Percentiles rank a stretch among this genome's conserved stretches.
These are phyloP conservation scores for Pentalonia nigronervosa DNA, from an alignment of 1,140 invertebrate species.

Conservation along the genomic window DNA sequence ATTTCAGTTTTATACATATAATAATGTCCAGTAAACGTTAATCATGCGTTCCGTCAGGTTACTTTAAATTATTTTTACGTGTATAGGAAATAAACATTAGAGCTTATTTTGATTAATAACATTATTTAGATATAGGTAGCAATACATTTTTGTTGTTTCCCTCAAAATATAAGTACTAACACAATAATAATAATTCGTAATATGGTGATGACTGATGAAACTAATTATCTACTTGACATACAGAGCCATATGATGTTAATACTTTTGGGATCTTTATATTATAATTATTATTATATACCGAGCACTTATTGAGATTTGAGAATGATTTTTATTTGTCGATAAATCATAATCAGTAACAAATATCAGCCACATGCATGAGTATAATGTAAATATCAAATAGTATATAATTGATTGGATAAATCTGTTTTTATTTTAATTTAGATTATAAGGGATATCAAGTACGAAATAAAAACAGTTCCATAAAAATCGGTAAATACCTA, in stretches of 20 bases:
- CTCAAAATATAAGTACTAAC: background rate
- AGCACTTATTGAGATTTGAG: background rate
- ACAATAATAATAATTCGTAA: background rate
- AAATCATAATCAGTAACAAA: background rate
- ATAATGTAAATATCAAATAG: background rate
- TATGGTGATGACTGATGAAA: background rate
- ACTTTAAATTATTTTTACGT: background rate
- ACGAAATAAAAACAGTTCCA: background rate
- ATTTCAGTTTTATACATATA: background rate
- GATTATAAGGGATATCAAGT: slow-evolving; percentile 45
- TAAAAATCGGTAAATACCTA: background rate
- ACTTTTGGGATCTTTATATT: background rate
- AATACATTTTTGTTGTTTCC: background rate
- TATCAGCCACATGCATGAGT: background rate
- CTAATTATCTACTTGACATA: background rate
- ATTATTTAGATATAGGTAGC: background rate
- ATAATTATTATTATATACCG: background rate
- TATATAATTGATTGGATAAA: background rate
- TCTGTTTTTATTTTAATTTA: slow-evolving; percentile 16
- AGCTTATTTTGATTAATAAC: background rate
- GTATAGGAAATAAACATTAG: background rate
- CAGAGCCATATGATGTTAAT: background rate
- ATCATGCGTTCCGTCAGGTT: background rate
- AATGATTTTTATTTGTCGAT: background rate
- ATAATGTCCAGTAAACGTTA: background rate